Evolutionary conservation across 2,888 invertebrate species (phyloP).

Genomic region (Phorcus lineatus): DNA sequence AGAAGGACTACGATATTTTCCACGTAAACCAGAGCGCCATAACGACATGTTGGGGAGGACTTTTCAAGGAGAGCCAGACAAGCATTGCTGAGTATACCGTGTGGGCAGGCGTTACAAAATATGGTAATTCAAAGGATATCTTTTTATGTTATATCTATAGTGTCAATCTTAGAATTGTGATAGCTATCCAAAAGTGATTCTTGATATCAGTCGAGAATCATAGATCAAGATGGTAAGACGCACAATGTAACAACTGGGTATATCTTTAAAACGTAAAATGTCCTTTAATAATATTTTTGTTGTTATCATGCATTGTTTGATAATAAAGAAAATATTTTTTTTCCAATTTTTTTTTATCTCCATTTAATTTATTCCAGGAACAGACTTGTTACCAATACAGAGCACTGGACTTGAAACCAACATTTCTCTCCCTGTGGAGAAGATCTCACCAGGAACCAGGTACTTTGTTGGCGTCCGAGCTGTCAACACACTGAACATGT

Average conservation of each 20-base stretch:
- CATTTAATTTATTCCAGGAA: constrained; percentile 30
- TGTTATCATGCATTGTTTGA: too few relatives aligned
- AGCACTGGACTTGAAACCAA: constrained; percentile 31
- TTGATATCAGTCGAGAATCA: too few relatives aligned
- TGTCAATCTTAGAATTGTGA: too few relatives aligned
- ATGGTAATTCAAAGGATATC: constrained; percentile 28
- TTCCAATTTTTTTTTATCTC: too few relatives aligned
- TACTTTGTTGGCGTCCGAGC: constrained; percentile 46
- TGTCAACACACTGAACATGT: constrained; percentile 29
- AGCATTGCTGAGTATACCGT: constrained; percentile 4
- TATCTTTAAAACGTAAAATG: too few relatives aligned
- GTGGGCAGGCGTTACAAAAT: constrained; percentile 28
- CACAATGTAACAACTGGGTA: too few relatives aligned
- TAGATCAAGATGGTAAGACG: too few relatives aligned
- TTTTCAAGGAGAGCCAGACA: constrained; percentile 23
- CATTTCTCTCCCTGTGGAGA: constrained; percentile 27
- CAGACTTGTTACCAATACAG: constrained; percentile 33
- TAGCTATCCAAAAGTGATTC: too few relatives aligned
- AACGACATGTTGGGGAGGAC: constrained; percentile 1
- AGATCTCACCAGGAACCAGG: constrained; percentile 37
- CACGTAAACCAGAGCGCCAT: not conserved
- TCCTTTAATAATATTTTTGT: too few relatives aligned
- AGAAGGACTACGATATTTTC: not conserved
- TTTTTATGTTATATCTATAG: too few relatives aligned
- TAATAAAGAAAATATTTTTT: too few relatives aligned